Percentiles rank a stretch among this genome's conserved stretches.
Evolutionary conservation across 2,113 vertebrate species (phyloP).

Genomic region (Monopterus albus): DNA sequence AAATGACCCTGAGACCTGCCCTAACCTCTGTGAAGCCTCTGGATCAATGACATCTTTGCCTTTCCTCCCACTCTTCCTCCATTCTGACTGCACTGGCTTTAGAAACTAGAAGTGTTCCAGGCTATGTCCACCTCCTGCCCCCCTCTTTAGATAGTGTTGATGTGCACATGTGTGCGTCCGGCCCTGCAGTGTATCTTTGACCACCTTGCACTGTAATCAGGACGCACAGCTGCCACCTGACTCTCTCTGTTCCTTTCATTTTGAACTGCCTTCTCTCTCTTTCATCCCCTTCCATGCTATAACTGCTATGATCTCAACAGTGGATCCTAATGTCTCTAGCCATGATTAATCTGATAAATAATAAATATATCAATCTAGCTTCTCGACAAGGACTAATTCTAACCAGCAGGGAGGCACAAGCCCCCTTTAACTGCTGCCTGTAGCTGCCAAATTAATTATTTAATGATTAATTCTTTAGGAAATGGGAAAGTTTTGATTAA

Average conservation of each 20-base stretch:
- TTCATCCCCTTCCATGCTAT: constrained; percentile 59
- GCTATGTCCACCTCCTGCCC: constrained; percentile 65
- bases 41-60: constrained; percentile 79
- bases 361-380: constrained; percentile 99
- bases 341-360: constrained; percentile 99
- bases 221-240: constrained; percentile 78
- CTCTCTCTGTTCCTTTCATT: constrained; percentile 47
- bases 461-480: constrained; percentile 99
- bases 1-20: constrained; percentile 84
- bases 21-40: constrained; percentile 74
- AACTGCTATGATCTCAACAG: constrained; percentile 81
- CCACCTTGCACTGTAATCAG: constrained; percentile 78
- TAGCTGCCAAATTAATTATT: constrained; percentile 99
- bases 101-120: constrained; percentile 67
- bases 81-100: constrained; percentile 58
- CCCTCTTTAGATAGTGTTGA: constrained; percentile 54
- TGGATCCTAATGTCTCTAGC: constrained; percentile 91
- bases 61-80: constrained; percentile 39
- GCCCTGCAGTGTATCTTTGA: constrained; percentile 74
- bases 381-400: constrained; percentile 99
- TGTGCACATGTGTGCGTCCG: constrained; percentile 44
- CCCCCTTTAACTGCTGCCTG: constrained; percentile 94
- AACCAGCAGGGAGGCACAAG: constrained; percentile 95
- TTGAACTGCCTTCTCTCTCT: constrained; percentile 17
- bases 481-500: constrained; percentile 99